These are phyloP conservation scores for Therioaphis trifolii DNA, from an alignment of 2,888 invertebrate species.

Conservation along the genomic window DNA sequence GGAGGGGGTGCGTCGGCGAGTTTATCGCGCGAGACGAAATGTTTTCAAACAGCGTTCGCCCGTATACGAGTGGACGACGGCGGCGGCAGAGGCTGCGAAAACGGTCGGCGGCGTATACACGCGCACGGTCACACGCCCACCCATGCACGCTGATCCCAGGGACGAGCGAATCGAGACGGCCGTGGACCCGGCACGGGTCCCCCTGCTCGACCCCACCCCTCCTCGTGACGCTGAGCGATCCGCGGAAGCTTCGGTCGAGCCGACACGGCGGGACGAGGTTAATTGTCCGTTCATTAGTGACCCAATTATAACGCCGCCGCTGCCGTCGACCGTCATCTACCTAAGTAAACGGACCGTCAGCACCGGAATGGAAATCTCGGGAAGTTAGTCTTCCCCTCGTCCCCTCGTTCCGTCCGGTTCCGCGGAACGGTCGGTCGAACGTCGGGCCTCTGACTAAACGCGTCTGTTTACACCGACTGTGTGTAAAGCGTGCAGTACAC, in stretches of 20 bases:
- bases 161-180: constrained; percentile 32
- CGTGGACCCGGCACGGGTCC: background rate
- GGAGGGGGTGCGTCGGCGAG: no score
- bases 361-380: constrained; percentile 34
- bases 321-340: constrained; percentile 21
- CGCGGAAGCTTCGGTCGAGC: background rate
- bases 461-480: background rate
- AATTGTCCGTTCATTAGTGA: constrained; percentile 55
- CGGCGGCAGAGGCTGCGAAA: background rate
- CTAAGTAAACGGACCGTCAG: constrained; percentile 35
- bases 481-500: background rate
- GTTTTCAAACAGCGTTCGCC: background rate
- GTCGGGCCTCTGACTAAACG: no score
- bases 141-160: constrained; percentile 8
- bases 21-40: no score
- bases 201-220: background rate
- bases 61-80: background rate
- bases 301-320: constrained; percentile 49
- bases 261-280: background rate
- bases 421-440: background rate
- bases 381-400: background rate
- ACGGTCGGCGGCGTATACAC: background rate
- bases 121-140: no score
- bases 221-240: background rate
- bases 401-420: background rate